Evolutionary conservation across 2,888 invertebrate species (phyloP).

Genomic region (Lampropteryx suffumata): DNA sequence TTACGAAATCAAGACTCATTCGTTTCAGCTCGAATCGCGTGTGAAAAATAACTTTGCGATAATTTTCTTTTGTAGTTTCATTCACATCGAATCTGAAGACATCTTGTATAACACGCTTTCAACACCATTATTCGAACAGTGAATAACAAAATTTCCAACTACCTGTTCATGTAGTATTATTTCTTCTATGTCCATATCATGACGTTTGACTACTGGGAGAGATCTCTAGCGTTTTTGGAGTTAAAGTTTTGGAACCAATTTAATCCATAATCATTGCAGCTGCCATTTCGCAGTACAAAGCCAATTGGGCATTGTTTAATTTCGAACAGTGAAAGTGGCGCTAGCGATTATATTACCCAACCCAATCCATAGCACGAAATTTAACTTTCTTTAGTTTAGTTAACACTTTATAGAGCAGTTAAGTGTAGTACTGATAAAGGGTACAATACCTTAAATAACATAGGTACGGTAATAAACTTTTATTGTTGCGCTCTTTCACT

Average conservation of each 20-base stretch:
- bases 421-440: constrained; percentile 11
- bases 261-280: too few species aligned
- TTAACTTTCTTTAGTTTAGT: constrained; percentile 24
- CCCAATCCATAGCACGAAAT: constrained; percentile 21
- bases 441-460: constrained; percentile 4
- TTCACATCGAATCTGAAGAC: neutral
- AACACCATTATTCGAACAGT: too few species aligned
- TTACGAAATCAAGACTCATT: constrained; percentile 25
- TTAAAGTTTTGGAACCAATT: too few species aligned
- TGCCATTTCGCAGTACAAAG: neutral
- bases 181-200: too few species aligned
- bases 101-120: too few species aligned
- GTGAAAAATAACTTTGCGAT: constrained; percentile 35
- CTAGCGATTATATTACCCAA: constrained; percentile 14
- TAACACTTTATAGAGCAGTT: constrained; percentile 11
- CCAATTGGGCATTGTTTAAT: constrained; percentile 34
- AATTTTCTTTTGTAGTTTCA: constrained; percentile 4
- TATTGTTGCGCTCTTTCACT: neutral
- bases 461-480: neutral
- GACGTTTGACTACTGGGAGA: too few species aligned
- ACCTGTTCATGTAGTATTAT: too few species aligned
- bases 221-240: too few species aligned
- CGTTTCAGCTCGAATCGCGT: constrained; percentile 35
- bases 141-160: too few species aligned
- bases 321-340: constrained; percentile 42